These are phyloP conservation scores for Aleiodes alternator DNA, from an alignment of 2,888 invertebrate species.

Conservation along the genomic window DNA sequence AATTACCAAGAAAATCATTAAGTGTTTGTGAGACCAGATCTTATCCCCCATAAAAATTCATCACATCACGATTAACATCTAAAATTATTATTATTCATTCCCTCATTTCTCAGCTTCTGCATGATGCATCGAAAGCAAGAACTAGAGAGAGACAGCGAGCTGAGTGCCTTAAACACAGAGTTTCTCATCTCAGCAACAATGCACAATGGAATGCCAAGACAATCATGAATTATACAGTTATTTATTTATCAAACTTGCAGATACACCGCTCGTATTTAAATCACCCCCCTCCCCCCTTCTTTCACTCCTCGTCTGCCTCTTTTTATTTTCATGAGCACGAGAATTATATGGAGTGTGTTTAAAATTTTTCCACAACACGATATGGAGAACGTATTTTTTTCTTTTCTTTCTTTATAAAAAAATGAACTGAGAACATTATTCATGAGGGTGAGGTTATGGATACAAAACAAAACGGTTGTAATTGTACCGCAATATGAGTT, in stretches of 20 bases:
- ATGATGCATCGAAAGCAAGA: slow-evolving; percentile 23
- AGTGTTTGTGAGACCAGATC: no score
- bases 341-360: slow-evolving; percentile 16
- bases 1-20: slow-evolving; percentile 7
- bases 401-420: not conserved
- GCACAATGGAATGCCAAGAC: slow-evolving; percentile 59
- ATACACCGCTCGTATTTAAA: slow-evolving; percentile 45
- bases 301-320: not conserved
- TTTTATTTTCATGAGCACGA: slow-evolving; percentile 20
- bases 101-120: slow-evolving; percentile 10
- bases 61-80: not conserved
- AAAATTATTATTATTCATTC: slow-evolving; percentile 13
- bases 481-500: slow-evolving; percentile 18
- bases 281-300: slow-evolving; percentile 13
- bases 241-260: slow-evolving; percentile 59
- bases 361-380: not conserved
- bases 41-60: not conserved
- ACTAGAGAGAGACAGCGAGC: no score
- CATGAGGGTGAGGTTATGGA: slow-evolving; percentile 9
- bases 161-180: not conserved
- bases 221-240: slow-evolving; percentile 61
- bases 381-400: slow-evolving; percentile 10
- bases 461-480: slow-evolving; percentile 25
- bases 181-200: slow-evolving; percentile 51
- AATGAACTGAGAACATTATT: slow-evolving; percentile 14